Evolutionary conservation across 2,888 invertebrate genomes (phyloP).

Genomic region (Chromoteleia sp.): DNA sequence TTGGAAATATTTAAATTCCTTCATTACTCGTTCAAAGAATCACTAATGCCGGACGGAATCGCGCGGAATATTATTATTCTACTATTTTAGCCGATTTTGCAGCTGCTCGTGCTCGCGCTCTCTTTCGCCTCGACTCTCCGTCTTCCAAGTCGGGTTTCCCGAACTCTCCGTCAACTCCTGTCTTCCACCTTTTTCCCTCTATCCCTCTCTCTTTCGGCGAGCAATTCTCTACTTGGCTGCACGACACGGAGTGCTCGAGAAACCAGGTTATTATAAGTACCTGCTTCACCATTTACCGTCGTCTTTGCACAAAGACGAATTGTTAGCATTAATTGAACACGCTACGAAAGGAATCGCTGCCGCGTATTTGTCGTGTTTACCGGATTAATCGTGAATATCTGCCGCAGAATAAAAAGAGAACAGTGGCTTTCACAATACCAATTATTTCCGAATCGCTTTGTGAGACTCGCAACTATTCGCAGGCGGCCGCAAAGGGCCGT

Average conservation of each 20-base stretch:
- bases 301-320: conserved; percentile 79
- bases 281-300: conserved; percentile 78
- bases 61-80: conserved; percentile 79
- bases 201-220: neutral
- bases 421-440: conserved; percentile 37
- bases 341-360: conserved; percentile 60
- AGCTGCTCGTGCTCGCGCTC: conserved; percentile 64
- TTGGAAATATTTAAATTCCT: conserved; percentile 82
- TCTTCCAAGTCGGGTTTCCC: conserved; percentile 67
- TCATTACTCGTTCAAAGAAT: conserved; percentile 81
- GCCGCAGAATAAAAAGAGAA: conserved; percentile 49
- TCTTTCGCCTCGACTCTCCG: conserved; percentile 44
- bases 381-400: conserved; percentile 66
- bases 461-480: conserved; percentile 23
- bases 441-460: conserved; percentile 61
- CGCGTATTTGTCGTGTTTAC: conserved; percentile 69
- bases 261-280: conserved; percentile 82
- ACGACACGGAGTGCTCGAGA: conserved; percentile 74
- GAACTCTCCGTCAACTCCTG: conserved; percentile 47
- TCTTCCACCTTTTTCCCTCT: conserved; percentile 71
- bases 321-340: conserved; percentile 80
- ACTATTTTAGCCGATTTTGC: conserved; percentile 76
- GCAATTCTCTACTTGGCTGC: conserved; percentile 74
- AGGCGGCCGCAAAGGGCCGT: neutral
- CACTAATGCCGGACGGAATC: conserved; percentile 79